These are phyloP conservation scores for Lamellibrachia luymesi DNA, from an alignment of 1,140 invertebrate species.

Conservation along the genomic window DNA sequence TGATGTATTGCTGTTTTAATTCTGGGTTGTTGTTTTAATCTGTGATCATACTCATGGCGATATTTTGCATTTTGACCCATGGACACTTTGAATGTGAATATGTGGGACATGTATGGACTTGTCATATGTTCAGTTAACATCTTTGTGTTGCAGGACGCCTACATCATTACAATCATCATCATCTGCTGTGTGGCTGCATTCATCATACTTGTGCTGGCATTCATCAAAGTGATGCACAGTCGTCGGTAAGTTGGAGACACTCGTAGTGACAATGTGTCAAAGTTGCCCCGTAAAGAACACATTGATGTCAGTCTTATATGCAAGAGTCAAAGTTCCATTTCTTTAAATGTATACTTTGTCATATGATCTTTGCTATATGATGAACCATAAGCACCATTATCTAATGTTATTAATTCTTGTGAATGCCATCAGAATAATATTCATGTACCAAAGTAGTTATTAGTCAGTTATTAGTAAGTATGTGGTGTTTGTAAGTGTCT, in stretches of 20 bases:
- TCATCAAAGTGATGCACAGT: background rate
- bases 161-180: background rate
- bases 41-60: background rate
- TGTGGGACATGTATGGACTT: background rate
- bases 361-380: background rate
- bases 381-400: background rate
- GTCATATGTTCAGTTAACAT: background rate
- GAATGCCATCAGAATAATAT: background rate
- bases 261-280: background rate
- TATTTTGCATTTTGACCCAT: background rate
- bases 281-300: too few relatives aligned
- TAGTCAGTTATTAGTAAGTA: too few relatives aligned
- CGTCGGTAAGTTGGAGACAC: background rate
- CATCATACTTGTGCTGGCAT: background rate
- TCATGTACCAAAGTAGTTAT: background rate
- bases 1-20: background rate
- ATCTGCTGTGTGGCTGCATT: background rate
- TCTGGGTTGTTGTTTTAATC: background rate
- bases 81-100: background rate
- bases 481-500: background rate
- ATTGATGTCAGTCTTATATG: background rate
- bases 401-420: background rate
- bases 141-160: background rate
- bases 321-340: too few relatives aligned
- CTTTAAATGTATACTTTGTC: background rate